Evolutionary conservation across 37 sponge, comb jelly and placozoan species (phyloP).

Genomic region (Oscarella lobularis): DNA sequence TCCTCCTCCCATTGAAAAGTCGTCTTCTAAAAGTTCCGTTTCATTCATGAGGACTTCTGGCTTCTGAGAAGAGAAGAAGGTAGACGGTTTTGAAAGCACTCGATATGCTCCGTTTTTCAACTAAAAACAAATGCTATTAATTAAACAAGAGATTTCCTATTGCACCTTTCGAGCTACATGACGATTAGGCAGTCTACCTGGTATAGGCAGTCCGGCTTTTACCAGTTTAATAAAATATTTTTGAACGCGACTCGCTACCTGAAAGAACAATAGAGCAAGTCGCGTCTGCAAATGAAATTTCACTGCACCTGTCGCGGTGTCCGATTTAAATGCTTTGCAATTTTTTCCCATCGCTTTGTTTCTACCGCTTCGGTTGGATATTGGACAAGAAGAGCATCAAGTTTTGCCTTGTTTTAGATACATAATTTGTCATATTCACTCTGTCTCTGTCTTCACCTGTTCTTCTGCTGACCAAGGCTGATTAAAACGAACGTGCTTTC

Average conservation of each 20-base stretch:
- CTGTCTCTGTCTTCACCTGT: conserved; percentile 26
- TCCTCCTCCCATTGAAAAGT: too few relatives aligned
- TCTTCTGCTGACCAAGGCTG: conserved; percentile 73
- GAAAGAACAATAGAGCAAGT: not conserved
- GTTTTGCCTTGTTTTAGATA: conserved; percentile 37
- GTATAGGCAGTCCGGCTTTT: conserved; percentile 75
- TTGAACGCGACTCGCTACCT: conserved; percentile 81
- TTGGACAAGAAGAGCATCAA: conserved; percentile 56
- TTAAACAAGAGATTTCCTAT: too few relatives aligned
- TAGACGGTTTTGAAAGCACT: not conserved
- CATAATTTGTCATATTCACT: not conserved
- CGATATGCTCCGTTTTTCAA: not conserved
- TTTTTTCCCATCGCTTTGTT: conserved; percentile 61
- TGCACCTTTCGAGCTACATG: too few relatives aligned
- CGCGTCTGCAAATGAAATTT: not conserved
- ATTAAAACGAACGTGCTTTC: conserved; percentile 13
- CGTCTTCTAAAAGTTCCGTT: too few relatives aligned
- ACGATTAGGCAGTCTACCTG: conserved; percentile 49
- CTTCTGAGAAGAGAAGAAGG: not conserved
- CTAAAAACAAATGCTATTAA: too few relatives aligned
- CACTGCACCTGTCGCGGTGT: conserved; percentile 59
- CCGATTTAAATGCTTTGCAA: conserved; percentile 62
- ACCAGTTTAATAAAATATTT: conserved; percentile 82
- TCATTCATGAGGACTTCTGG: not conserved
- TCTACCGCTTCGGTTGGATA: conserved; percentile 67